Percentiles rank a stretch among this genome's conserved stretches.
phyloP scores from a whole-genome alignment of 2,797 vertebrate species.

The Cossypha caffra region DNA sequence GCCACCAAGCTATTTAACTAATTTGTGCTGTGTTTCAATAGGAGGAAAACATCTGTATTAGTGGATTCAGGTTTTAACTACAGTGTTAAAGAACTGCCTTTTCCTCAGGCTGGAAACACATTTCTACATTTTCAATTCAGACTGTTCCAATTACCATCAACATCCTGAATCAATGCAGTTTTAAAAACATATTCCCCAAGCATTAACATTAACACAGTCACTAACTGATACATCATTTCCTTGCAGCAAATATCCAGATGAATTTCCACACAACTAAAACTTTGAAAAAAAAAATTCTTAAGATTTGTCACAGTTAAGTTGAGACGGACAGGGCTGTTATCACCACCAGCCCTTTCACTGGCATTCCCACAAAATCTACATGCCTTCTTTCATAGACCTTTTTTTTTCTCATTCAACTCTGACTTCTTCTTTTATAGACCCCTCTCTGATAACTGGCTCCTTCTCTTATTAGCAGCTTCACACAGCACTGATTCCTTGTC shows the following conservation, averaged over 20 bases:
- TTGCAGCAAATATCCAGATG: background rate
- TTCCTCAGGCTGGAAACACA: background rate
- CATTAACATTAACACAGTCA: background rate
- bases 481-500: too few relatives aligned
- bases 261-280: background rate
- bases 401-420: too few relatives aligned
- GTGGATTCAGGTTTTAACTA: background rate
- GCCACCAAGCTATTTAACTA: background rate
- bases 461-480: too few relatives aligned
- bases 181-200: background rate
- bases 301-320: background rate
- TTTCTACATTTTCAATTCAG: background rate
- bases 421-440: too few relatives aligned
- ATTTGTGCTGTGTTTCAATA: background rate
- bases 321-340: too few relatives aligned
- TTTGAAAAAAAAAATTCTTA: background rate
- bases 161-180: background rate
- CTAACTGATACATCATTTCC: background rate
- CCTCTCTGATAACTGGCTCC: too few relatives aligned
- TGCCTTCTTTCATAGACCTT: too few relatives aligned
- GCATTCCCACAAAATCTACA: too few relatives aligned
- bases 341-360: too few relatives aligned
- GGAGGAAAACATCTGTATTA: background rate
- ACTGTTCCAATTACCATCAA: background rate
- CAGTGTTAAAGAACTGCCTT: background rate